A percentile compares a stretch with the other conserved stretches of the same genome.
Conservation (phyloP, 2,113 vertebrate species). For the Carassius auratus region DNA sequence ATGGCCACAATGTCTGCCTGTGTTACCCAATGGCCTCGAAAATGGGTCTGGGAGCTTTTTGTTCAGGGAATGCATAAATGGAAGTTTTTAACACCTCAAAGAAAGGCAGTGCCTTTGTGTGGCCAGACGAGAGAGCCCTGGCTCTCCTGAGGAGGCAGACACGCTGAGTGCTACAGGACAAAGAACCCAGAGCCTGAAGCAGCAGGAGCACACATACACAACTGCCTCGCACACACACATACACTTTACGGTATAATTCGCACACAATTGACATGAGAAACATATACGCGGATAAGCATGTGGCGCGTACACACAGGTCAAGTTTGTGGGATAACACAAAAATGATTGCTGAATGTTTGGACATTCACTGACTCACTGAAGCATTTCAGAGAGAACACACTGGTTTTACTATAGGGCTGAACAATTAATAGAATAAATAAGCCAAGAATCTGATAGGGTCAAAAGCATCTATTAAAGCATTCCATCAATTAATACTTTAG, state of each 20-base stretch:
- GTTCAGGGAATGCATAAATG: constrained; percentile 83
- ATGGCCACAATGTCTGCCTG: constrained; percentile 80
- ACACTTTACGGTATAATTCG: constrained; percentile 46
- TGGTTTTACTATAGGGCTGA: background rate
- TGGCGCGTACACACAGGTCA: constrained; percentile 29
- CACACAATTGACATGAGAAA: constrained; percentile 49
- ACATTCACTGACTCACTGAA: background rate
- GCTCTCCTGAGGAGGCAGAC: constrained; percentile 79
- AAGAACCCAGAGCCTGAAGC: constrained; percentile 75
- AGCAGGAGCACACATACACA: constrained; percentile 71
- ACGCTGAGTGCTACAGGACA: constrained; percentile 81
- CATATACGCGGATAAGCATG: constrained; percentile 25
- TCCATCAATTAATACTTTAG: background rate
- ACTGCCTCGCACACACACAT: constrained; percentile 33
- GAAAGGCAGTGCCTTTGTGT: constrained; percentile 79
- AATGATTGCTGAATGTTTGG: constrained; percentile 7
- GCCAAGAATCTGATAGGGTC: background rate
- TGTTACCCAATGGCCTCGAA: constrained; percentile 76
- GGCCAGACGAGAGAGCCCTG: constrained; percentile 75
- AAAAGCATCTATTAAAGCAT: background rate
- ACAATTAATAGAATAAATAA: background rate
- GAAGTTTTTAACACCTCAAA: constrained; percentile 86
- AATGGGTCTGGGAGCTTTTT: constrained; percentile 76
- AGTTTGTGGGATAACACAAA: constrained; percentile 44
- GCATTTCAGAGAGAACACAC: background rate